Evolutionary conservation across 2,888 invertebrate species (phyloP), one percentile per base, ranked within the genome.

Genomic region (Zeuzera pyrina): DNA sequence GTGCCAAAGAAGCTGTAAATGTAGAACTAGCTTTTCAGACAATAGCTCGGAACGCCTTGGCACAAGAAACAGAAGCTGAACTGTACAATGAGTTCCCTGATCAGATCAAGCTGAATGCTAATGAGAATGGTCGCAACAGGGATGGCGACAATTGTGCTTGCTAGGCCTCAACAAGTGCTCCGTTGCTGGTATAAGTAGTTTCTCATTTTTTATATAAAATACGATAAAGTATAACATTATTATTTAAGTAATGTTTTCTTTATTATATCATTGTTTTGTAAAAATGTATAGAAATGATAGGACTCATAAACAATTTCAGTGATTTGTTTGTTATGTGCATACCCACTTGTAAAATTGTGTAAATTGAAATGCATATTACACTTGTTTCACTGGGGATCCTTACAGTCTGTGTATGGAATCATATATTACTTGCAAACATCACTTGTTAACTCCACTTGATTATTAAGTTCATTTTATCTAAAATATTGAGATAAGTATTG

Each of bases 21-120:
- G 98, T 99, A 34, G 99, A 99, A 77, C 92, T 97, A 77, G 99
- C 99, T 51, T 99, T 99, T 86, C 94, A 97, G 79, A 97, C 97
- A 42, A 98, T 99, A 69, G 99, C 98, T 35, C 93, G 97, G 66
- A 97, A 97, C 79, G 99, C 98, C 29, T 85, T 99, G 56, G 96
- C 96, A 30, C 94, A 94, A 72, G 94, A 94, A 68, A 91, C 89
- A 46, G 94, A 95, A 81, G 94, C 95, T 46, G 97, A 97, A 67
- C 86, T 97, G 39, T 96, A 95, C 85, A 97, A 97, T 77, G 97
- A 98, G 79, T 98, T 98, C 70, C 98, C 98, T 23, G 97, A 97
- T 81, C 95, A 96, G 86, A 97, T 98, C 71, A 93, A 92, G 72
- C 86, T 96, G 57, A 90, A 88, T 49, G 86, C 90, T 50, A 89